Evolutionary conservation across 2,797 vertebrate genomes (phyloP), one percentile per base, ranked within the genome.

Genomic region (Chaunax sp.): DNA sequence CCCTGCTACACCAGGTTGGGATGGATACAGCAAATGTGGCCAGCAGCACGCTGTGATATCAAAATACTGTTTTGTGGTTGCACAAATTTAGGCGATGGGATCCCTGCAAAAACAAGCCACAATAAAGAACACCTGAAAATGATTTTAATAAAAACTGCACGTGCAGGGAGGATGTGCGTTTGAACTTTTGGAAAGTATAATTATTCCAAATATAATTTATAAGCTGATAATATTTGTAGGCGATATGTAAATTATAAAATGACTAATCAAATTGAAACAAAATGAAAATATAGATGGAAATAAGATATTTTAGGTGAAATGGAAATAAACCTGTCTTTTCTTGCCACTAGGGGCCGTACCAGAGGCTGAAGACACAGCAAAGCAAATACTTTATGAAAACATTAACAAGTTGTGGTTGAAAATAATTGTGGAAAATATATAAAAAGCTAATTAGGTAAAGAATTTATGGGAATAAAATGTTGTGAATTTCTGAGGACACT

Each of bases 311-410:
- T 53, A 72, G 64, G 54, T 57, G 56, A 54, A 56, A 55, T 22
- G 35, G 16, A 35, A 61, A 66, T 63, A 67, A 66, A 72, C 44
- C 20, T 54, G 52, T 56, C 41, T 38, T 45, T 59, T 83, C 52
- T 84, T 76, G 86, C 93, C 93, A 85, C 93, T 91, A 94, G 94
- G 84, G 90, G 94, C 89, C 93, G 93, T 87, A 52, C 63, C 78
- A 79, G 75, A 71, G 79, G 77, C 78, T 84, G 61, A 22, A 73
- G 71, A 83, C 51, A 30, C 14, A 45, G 49, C 57, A 26, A 25
- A 28, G 44, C 43, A 59, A 49, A 69, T 2, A 43, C 60, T 60
- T 65, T 4, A 57, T 68, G 25, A 38, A 71, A 75, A 59, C 47
- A 67, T 25, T 12, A 57, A 66, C 10, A 57, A 63, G 18, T 28